Base-by-base conservation (phyloP, 2,113 vertebrate genomes). In the Puffinus mauretanicus region DNA sequence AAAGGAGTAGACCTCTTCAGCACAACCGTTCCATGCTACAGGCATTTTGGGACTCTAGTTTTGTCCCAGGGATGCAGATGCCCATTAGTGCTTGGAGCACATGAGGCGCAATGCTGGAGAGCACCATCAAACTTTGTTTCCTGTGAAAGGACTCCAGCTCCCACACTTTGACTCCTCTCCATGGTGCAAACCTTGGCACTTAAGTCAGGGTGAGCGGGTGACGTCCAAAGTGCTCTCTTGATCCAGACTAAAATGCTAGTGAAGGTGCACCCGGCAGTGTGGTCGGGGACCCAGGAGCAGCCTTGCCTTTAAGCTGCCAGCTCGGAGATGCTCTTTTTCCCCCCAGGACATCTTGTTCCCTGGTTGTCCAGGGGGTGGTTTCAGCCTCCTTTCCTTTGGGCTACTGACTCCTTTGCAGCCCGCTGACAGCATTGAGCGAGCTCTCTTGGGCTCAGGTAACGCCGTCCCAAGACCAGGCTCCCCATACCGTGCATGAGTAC, bases 401-500 rank as follows among this genome's bases (percentile, higher is more conserved):
- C 47, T 81, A 20, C 54, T 42, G 34, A 47, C 46, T 47, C 20
- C 76, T 70, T 40, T 1, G 3, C 19, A 46, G 46, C 46, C 20
- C 1, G 0, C 16, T 75, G 60, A 66, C 60, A 42, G 49, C 16
- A 40, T 1, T 24, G 25, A 61, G 29, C 3, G 1, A 91, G 30
- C 19, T 60, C 16, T 67, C 16, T 19, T 47, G 32, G 32, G 32
- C 52, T 60, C 46, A 80, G 67, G 29, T 29, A 21, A 51, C 1
- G 2, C 32, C 0, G 0, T 21, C 20, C 52, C 38, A 21, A 46
- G 60, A 66, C 44, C 66, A 66, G 44, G 13, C 6, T 73, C 27
- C 8, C 44, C 60, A 30, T 26, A 66, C 3, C 1, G 0, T 14
- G 15, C 24, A 2, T 3, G 7, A 38, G 13, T 17, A 27, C 27